phyloP scores from a whole-genome alignment of 2,113 vertebrate genomes.

The Hylia prasina region DNA sequence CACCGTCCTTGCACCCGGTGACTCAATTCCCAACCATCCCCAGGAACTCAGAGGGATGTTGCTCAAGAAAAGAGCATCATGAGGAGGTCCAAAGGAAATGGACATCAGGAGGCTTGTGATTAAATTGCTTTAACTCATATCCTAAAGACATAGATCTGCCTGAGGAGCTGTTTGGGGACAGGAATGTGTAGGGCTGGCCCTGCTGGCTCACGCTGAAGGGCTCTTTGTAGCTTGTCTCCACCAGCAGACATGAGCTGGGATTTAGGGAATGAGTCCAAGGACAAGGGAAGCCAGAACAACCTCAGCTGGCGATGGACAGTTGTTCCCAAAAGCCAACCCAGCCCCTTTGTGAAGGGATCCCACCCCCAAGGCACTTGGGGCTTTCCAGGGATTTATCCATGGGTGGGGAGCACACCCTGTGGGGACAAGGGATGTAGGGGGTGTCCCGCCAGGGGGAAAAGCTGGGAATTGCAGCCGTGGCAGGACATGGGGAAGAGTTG shows the following conservation, averaged over 20 bases:
- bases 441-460: not conserved
- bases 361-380: not conserved
- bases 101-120: not conserved
- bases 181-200: not conserved
- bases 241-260: not conserved
- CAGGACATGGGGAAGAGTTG: not conserved
- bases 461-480: not conserved
- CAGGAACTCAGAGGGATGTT: not conserved
- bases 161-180: not conserved
- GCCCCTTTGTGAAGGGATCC: not conserved
- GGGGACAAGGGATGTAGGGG: not conserved
- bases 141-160: not conserved
- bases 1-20: accelerated
- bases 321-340: not conserved
- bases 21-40: not conserved
- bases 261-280: not conserved
- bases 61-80: not conserved
- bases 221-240: not conserved
- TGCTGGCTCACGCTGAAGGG: not conserved
- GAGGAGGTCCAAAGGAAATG: not conserved
- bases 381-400: not conserved
- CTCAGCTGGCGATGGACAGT: accelerated
- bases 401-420: not conserved
- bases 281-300: not conserved
- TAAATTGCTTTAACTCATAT: not conserved